Percentiles rank a stretch among this genome's conserved stretches.
These are phyloP conservation scores for Helostoma temminkii DNA, from an alignment of 2,797 vertebrate species.

Conservation along the genomic window DNA sequence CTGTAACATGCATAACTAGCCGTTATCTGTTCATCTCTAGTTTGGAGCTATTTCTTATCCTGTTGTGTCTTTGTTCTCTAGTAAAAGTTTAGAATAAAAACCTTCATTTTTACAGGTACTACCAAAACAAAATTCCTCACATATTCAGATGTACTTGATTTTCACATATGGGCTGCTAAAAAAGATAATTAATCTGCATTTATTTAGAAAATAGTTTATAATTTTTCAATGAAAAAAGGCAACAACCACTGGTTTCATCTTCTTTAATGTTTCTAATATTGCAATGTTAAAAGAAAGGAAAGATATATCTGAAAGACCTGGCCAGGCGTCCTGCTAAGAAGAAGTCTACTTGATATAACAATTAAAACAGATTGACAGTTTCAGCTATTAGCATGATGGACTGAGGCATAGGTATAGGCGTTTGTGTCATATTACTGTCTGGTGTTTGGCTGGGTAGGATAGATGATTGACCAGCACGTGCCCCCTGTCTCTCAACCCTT, in stretches of 20 bases:
- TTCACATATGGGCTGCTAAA: background rate
- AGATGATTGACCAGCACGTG: slow-evolving; percentile 6
- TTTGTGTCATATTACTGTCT: background rate
- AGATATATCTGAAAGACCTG: no score
- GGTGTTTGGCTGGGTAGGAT: background rate
- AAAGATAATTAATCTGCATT: no score
- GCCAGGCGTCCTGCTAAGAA: no score
- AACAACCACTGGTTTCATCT: no score
- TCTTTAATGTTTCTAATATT: no score
- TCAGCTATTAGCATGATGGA: background rate
- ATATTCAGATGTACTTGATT: background rate
- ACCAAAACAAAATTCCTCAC: background rate
- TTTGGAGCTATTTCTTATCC: background rate
- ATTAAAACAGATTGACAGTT: background rate
- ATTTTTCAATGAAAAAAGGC: no score
- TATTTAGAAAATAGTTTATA: no score
- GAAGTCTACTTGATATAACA: background rate
- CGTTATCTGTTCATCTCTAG: rapidly evolving
- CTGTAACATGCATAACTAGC: background rate
- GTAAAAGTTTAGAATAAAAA: background rate
- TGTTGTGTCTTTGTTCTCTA: background rate
- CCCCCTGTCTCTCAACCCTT: background rate
- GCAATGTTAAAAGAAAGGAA: no score
- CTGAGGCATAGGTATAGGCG: background rate
- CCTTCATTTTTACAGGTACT: background rate